Evolutionary conservation across 2,797 vertebrate genomes (phyloP), one percentile per base, ranked within the genome.

Genomic region (Prionace glauca): DNA sequence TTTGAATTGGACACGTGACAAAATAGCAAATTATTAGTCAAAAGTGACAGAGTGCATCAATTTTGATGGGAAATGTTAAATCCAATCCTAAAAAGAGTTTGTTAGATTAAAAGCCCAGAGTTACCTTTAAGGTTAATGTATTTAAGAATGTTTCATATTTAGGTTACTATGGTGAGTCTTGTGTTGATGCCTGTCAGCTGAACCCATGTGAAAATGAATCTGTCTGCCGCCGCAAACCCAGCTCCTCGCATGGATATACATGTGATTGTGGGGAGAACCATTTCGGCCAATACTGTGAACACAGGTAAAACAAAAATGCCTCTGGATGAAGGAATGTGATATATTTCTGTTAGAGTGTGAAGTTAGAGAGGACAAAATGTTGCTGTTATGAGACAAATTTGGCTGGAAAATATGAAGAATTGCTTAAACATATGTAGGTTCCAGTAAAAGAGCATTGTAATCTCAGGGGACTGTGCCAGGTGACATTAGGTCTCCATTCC

Each of bases 121-220:
- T 11, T 29, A 32, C 20, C 93, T 50, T 71, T 24, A 94, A 50
- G 41, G 41, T 69, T 92, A 8, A 92, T 69, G 62, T 41, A 95
- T 74, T 95, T 77, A 95, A 95, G 69, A 72, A 95, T 95, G 71
- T 95, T 95, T 74, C 93, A 95, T 95, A 11, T 95, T 0, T 97
- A 99, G 99, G 99, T 96, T 99, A 98, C 97, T 99, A 99, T 0
- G 99, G 99, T 95, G 98, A 96, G 95, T 98, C 97, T 96, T 99
- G 99, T 91, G 97, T 98, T 50, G 99, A 99, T 0, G 98, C 98
- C n/a, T 99, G 99, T 96, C 98, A 98, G 96, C 97, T 99, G 96
- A 99, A 99, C 96, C 99, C 99, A 0, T 99, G 99, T 97, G 99
- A 99, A 97, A 99, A 99, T 95, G 98, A 99, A 96, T 98, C 99